phyloP scores from a whole-genome alignment of 2,113 vertebrate species.

The Vulpes lagopus region DNA sequence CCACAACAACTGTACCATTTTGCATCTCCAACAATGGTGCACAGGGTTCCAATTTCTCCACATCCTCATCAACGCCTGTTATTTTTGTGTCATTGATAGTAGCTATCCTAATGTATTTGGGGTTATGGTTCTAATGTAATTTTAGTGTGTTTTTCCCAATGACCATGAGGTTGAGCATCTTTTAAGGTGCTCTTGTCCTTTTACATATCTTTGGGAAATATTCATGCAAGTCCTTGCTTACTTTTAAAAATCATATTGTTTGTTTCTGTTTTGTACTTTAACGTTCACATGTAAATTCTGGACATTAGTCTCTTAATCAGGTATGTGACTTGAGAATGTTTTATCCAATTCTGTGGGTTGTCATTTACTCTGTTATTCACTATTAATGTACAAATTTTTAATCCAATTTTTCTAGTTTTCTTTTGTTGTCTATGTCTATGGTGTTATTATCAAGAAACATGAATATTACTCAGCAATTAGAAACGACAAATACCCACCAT shows the following conservation, averaged over 20 bases:
- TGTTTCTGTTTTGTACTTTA: neutral
- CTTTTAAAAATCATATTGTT: neutral
- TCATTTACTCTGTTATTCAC: neutral
- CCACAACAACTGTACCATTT: neutral
- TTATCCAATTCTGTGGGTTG: neutral
- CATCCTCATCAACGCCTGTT: neutral
- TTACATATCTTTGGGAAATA: neutral
- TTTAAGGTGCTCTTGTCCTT: neutral
- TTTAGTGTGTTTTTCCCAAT: neutral
- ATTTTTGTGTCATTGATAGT: neutral
- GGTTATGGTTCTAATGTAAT: neutral
- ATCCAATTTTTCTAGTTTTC: neutral
- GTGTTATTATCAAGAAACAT: neutral
- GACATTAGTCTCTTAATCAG: neutral
- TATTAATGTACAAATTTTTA: neutral
- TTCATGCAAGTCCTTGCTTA: neutral
- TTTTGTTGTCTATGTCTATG: neutral
- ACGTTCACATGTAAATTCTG: neutral
- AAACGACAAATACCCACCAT: too few species aligned
- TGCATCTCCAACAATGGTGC: neutral
- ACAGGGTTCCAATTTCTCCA: neutral
- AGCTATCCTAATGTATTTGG: neutral
- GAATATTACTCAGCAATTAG: too few species aligned
- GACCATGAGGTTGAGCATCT: neutral
- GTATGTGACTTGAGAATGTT: neutral